A percentile compares a stretch with the other conserved stretches of the same genome.
Conservation (phyloP, 2,888 invertebrate species). For the Macrophya alboannulata region DNA sequence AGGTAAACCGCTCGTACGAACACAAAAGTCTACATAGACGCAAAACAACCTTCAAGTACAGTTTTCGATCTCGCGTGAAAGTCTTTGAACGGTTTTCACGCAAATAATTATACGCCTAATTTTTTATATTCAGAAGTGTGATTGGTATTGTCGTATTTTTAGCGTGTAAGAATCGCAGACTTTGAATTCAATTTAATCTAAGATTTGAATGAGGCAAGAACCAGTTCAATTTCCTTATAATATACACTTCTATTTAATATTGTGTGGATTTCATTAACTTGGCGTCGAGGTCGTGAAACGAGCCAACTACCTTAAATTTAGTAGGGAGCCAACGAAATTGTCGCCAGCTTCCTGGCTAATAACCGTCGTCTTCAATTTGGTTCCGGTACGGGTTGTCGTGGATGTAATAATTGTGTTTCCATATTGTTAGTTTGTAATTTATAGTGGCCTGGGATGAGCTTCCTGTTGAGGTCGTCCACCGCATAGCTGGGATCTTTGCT, state of each 20-base stretch:
- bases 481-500: not conserved
- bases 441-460: not conserved
- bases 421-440: conserved; percentile 3
- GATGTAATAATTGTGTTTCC: conserved; percentile 11
- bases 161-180: not conserved
- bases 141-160: not conserved
- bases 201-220: not conserved
- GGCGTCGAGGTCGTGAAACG: not conserved
- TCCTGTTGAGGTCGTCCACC: not conserved
- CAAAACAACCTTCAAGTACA: not conserved
- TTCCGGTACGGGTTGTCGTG: conserved; percentile 1
- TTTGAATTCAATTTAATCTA: not conserved
- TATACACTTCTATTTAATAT: not conserved
- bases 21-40: not conserved
- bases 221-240: not conserved
- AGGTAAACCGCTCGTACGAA: not conserved
- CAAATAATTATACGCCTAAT: not conserved
- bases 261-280: not conserved
- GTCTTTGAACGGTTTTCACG: not conserved
- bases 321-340: not conserved
- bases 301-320: not conserved
- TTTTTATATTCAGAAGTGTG: too few species aligned
- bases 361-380: not conserved
- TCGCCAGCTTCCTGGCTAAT: not conserved
- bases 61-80: not conserved